Evolutionary conservation across 2,888 invertebrate species (phyloP).

Genomic region (Oxycera nigricornis): DNA sequence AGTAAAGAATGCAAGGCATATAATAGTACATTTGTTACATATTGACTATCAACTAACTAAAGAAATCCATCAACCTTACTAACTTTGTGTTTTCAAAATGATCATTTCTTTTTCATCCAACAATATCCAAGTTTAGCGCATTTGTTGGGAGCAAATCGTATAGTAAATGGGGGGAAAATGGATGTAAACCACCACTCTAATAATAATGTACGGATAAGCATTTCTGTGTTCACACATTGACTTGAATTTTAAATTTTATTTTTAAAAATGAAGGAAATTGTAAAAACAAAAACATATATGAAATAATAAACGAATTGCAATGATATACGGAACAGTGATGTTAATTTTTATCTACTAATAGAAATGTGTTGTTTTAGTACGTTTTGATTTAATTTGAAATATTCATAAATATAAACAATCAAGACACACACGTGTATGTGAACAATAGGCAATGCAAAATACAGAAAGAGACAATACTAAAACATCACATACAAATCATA

Average conservation of each 20-base stretch:
- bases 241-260: conserved; percentile 26
- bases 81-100: conserved; percentile 28
- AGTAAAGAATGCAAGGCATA: conserved; percentile 25
- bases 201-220: conserved; percentile 38
- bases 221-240: conserved; percentile 47
- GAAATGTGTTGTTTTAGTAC: conserved; percentile 25
- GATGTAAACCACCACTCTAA: conserved; percentile 16
- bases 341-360: conserved; percentile 39
- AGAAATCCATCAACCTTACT: conserved; percentile 43
- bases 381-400: too few species aligned
- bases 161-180: background rate
- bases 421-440: too few species aligned
- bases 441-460: conserved; percentile 37
- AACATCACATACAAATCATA: conserved; percentile 43
- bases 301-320: background rate
- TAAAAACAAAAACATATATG: background rate
- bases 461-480: conserved; percentile 39
- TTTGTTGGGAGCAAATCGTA: background rate
- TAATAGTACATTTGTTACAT: conserved; percentile 35
- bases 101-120: background rate
- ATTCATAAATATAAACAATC: too few species aligned
- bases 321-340: conserved; percentile 39
- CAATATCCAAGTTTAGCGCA: background rate
- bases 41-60: conserved; percentile 38
- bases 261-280: conserved; percentile 2